Evolutionary conservation across 1,140 invertebrate genomes (phyloP), one percentile per base, ranked within the genome.

Genomic region (Drosophila parabipectinata): DNA sequence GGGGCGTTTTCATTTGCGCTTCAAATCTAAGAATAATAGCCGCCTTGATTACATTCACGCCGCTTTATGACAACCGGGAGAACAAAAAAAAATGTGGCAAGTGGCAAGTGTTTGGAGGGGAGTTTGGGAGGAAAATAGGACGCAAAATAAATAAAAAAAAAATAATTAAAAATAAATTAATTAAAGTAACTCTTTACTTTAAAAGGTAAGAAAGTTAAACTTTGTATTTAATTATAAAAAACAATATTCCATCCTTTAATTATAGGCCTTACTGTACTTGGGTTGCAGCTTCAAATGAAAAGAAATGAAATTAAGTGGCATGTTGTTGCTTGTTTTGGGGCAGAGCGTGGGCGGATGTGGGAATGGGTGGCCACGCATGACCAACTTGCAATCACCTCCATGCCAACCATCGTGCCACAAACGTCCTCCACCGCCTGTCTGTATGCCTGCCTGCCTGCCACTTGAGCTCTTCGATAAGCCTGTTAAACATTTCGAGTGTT

Each of bases 11-110:
- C 82, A 88, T 87, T 87, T 87, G 75, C 75, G 78, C 78, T 80
- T 88, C 83, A 87, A 87, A 87, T 87, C 82, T 87, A 88, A 87
- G 82, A 87, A 87, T 87, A 87, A 87, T 87, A 88, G 82, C 79
- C 59, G 82, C 74, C 79, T 87, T 87, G 82, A 87, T 87, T 87
- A 79, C 82, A 88, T 87, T 87, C 83, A 83, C 75, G 71, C 79
- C 82, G 82, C 83, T 88, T 87, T 88, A 88, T 87, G 83, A 88
- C 83, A 72, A 87, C 62, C 69, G 55, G 59, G 57, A 74, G 72
- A 18, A 18, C 62, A 21, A 21, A 21, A 21, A 21, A 21, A 21
- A 21, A 21, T 2, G 21, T 21, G 21, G 21, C 21, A 76, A 76
- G 56, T 48, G 47, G 15, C 15, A 18, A 18, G 15, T 18, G 15